phyloP scores from a whole-genome alignment of 2,888 invertebrate genomes.

The Meteorus colon region DNA sequence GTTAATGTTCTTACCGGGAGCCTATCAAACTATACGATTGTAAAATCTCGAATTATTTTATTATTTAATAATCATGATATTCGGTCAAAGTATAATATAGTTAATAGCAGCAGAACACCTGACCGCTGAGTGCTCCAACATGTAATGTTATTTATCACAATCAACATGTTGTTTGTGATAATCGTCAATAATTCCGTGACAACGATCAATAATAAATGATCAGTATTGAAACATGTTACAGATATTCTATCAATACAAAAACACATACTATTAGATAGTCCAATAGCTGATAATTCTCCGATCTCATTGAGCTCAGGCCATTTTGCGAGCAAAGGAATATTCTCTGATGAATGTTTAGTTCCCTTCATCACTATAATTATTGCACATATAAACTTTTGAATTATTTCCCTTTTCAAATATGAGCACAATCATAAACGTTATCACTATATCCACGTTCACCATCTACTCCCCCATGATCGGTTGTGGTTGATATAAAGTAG shows the following conservation, averaged over 20 bases:
- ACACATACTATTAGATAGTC: slow-evolving; percentile 12
- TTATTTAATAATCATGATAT: neutral
- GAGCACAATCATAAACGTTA: neutral
- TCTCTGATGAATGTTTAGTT: slow-evolving; percentile 12
- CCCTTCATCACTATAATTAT: slow-evolving; percentile 22
- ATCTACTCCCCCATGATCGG: neutral
- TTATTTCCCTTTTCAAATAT: neutral
- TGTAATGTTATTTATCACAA: neutral
- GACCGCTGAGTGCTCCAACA: neutral
- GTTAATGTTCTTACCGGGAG: neutral
- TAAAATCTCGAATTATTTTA: neutral
- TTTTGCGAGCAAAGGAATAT: slow-evolving; percentile 39
- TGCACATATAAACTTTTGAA: neutral
- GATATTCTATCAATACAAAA: slow-evolving; percentile 18
- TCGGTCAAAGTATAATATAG: neutral
- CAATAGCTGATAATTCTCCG: neutral
- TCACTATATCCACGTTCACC: neutral
- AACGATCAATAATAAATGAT: neutral
- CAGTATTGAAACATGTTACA: neutral
- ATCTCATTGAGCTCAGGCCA: neutral
- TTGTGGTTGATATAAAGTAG: slow-evolving; percentile 5
- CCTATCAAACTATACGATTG: neutral
- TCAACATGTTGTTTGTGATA: neutral
- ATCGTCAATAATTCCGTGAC: neutral
- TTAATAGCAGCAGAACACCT: neutral